These are phyloP conservation scores for Plectrocnemia conspersa DNA, from an alignment of 1,140 invertebrate species.

Conservation along the genomic window DNA sequence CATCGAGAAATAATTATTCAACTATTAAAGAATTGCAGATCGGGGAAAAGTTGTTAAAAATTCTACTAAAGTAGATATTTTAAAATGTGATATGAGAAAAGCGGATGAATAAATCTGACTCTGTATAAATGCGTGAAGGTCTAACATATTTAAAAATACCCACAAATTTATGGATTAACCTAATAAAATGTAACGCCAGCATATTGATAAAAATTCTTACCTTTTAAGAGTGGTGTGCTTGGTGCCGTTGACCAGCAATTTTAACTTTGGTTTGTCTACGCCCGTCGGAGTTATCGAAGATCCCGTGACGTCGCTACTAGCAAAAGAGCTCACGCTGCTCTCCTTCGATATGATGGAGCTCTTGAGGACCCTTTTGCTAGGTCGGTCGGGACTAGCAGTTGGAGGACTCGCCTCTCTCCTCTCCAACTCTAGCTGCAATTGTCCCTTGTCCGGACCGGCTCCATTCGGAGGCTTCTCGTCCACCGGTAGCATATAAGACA, in stretches of 20 bases:
- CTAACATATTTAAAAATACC: too few relatives aligned
- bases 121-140: too few relatives aligned
- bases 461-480: conserved; percentile 59
- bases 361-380: conserved; percentile 36
- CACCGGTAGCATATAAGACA: conserved; percentile 62
- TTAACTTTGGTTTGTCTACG: conserved; percentile 54
- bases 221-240: conserved; percentile 59
- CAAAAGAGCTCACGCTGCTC: conserved; percentile 55
- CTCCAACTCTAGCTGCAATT: conserved; percentile 44
- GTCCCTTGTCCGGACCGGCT: conserved; percentile 50
- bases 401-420: not conserved
- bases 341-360: conserved; percentile 53
- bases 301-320: conserved; percentile 52
- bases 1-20: too few relatives aligned
- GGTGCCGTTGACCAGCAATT: conserved; percentile 54
- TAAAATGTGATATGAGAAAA: too few relatives aligned
- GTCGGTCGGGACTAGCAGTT: conserved; percentile 38
- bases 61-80: too few relatives aligned
- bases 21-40: too few relatives aligned
- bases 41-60: too few relatives aligned
- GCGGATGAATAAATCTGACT: too few relatives aligned
- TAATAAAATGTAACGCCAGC: too few relatives aligned
- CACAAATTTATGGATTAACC: too few relatives aligned
- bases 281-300: conserved; percentile 55
- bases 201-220: conserved; percentile 41